These are phyloP conservation scores for Rhinopomastus cyanomelas DNA, from an alignment of 2,113 vertebrate species.

Conservation along the genomic window DNA sequence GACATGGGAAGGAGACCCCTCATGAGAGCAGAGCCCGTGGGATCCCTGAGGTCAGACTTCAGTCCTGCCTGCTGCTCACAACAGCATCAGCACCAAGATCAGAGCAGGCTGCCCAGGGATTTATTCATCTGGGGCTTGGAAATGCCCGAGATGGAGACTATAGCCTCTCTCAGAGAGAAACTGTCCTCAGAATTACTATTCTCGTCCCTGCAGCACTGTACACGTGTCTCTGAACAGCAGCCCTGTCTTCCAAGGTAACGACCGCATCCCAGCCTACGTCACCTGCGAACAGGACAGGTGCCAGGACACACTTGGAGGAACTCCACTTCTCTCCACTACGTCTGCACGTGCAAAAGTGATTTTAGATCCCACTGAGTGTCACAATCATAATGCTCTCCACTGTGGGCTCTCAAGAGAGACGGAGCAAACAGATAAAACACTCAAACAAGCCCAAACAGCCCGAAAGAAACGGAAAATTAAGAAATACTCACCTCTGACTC, in stretches of 20 bases:
- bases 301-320: background rate
- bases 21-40: background rate
- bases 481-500: background rate
- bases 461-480: background rate
- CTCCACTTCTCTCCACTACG: background rate
- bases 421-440: background rate
- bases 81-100: background rate
- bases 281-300: background rate
- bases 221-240: background rate
- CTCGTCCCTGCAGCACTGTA: background rate
- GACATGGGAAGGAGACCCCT: background rate
- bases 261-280: background rate
- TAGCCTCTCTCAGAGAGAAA: background rate
- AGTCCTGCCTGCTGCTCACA: background rate
- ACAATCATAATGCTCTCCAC: background rate
- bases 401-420: background rate
- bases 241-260: rapidly evolving
- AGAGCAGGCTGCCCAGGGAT: background rate
- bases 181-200: background rate
- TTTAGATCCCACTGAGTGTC: background rate
- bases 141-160: background rate
- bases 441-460: background rate
- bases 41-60: background rate
- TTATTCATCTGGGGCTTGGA: background rate
- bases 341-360: background rate